Evolutionary conservation across 92 coral and sea anemone genomes (phyloP), one percentile per base, ranked within the genome.

Genomic region (Palythoa grandiflora): DNA sequence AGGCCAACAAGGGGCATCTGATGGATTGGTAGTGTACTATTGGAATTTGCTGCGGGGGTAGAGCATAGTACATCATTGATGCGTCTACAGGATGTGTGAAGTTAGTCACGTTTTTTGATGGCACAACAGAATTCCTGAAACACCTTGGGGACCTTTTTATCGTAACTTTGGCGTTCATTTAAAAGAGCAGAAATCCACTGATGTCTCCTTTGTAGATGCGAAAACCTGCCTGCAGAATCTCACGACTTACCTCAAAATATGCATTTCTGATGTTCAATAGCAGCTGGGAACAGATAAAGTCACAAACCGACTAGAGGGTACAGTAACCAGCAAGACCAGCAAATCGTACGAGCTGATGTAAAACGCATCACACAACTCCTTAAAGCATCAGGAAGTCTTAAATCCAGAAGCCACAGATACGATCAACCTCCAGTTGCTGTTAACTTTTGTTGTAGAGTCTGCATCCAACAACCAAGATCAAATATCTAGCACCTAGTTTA

Each of bases 1-100:
- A 57, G 78, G 78, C 54, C 78, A 83, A 63, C 87, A 83, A 68
- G 87, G 87, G 47, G 38, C 77, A 70, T 76, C 77, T 66, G 87
- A 83, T 70, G 87, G n/a, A n/a, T n/a, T n/a, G n/a, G 78, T 48
- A 83, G 87, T 47, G 71, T 11, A 66, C 28, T 28, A 28, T 28
- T 28, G 28, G 28, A 28, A 28, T 28, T 28, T 28, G 28, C 28
- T 28, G 28, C 28, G 28, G 28, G 28, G 28, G 28, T 28, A 28
- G 28, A 28, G 28, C 28, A 28, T 28, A 28, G 28, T 28, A 28
- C 28, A 28, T 28, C 28, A 28, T 28, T 28, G 0, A 28, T 28
- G 28, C 28, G 28, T 28, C 28, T 28, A 28, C 28, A 28, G 28
- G 28, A 28, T 28, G 28, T 28, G 28, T 28, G 28, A 28, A 28